Evolutionary conservation across 2,113 vertebrate genomes (phyloP).

Genomic region (Pseudopipra pipra): DNA sequence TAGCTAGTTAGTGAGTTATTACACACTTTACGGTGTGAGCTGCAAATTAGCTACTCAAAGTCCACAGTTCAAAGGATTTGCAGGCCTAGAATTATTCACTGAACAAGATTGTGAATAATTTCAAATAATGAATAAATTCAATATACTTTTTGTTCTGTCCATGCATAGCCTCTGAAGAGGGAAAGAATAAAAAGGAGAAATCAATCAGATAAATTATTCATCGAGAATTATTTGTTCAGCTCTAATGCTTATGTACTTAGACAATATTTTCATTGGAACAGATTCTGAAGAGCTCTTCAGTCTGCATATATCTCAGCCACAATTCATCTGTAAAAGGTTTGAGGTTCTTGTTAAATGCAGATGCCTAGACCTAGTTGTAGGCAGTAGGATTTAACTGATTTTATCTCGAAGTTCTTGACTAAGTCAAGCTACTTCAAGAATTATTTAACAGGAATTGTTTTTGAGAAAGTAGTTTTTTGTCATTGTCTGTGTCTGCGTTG

Average conservation of each 20-base stretch:
- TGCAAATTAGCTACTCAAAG: slow-evolving; percentile 62
- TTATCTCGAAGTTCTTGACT: background rate
- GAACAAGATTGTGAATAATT: slow-evolving; percentile 70
- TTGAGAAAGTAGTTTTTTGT: background rate
- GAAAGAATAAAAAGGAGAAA: slow-evolving; percentile 62
- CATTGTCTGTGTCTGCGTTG: background rate
- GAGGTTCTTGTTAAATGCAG: slow-evolving; percentile 49
- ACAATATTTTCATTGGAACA: slow-evolving; percentile 72
- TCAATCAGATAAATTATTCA: slow-evolving; percentile 74
- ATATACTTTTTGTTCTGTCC: slow-evolving; percentile 68
- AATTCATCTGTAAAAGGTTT: slow-evolving; percentile 37
- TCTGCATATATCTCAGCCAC: slow-evolving; percentile 49
- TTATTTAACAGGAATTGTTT: background rate
- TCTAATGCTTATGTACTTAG: slow-evolving; percentile 68
- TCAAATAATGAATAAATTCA: slow-evolving; percentile 70
- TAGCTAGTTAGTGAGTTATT: slow-evolving; percentile 42
- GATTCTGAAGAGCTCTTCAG: slow-evolving; percentile 68
- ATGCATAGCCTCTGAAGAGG: slow-evolving; percentile 33
- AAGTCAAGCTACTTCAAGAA: slow-evolving; percentile 1
- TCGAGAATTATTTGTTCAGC: slow-evolving; percentile 68
- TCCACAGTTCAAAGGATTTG: slow-evolving; percentile 53
- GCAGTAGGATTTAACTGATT: slow-evolving; percentile 13
- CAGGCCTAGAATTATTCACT: slow-evolving; percentile 66
- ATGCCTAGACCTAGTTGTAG: slow-evolving; percentile 17
- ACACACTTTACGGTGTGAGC: slow-evolving; percentile 38